Base-by-base conservation (phyloP, 2,888 invertebrate species). In the Calameuta idolon region DNA sequence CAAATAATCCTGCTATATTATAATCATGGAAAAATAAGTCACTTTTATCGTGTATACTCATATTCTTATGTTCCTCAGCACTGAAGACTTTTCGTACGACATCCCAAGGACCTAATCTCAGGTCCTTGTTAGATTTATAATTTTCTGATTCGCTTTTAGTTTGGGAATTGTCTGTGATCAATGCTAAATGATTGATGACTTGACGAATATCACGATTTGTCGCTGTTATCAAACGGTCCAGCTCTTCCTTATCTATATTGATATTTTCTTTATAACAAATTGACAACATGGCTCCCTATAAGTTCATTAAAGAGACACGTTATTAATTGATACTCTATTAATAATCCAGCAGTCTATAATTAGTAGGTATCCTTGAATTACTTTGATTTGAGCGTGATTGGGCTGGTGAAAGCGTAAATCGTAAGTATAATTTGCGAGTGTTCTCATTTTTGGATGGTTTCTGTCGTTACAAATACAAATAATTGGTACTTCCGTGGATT, bases 381-480 rank as follows among this genome's bases (percentile, higher is more conserved):
- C 97, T 93, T 96, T 96, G 77, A 99, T 98, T 92, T 98, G 98
- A 86, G 98, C 97, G 1, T 97, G 92, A 81, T 96, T 94, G 0
- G 99, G 99, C 85, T 96, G 95, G 83, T 92, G 94, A 92, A 99
- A 99, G 76, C 95, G 92, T 78, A 99, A 92, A 91, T 99, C 99
- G 90, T 96, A 99, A 91, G 98, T 98, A 91, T 99, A 96, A 92
- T 98, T 98, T 75, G 96, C 95, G 12, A 99, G 93, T 0, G 98
- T 96, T 78, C 98, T 94, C 93, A 99, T 98, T 93, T 99, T 99
- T 79, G 94, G 96, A 91, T 97, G 96, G 89, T 96, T 96, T 73
- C 99, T 94, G 92, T 99, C 99, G 90, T 99, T 99, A 92, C 99
- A 99, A 94, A 99, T 99, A 92, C 99, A 98, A 86, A 99, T 96